These are phyloP conservation scores for Oscheius sp. DNA, from an alignment of 1,140 invertebrate genomes.

Conservation along the genomic window DNA sequence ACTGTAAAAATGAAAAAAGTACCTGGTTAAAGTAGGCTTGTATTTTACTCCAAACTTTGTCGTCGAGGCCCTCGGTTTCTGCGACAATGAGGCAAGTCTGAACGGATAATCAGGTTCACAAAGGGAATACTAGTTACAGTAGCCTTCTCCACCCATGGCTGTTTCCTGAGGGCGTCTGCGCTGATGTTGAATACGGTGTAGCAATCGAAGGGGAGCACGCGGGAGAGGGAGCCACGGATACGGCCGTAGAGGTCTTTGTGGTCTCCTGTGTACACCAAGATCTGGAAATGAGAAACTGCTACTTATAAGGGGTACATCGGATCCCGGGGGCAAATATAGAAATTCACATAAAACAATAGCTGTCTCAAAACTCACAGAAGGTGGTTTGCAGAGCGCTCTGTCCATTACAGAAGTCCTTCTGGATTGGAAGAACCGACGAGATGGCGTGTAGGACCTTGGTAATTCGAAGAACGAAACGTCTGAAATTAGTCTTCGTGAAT, in stretches of 20 bases:
- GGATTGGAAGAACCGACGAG: background rate
- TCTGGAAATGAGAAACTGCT: constrained; percentile 18
- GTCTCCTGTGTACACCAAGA: constrained; percentile 57
- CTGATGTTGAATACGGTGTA: constrained; percentile 51
- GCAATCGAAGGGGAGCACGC: constrained; percentile 45
- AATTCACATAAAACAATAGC: background rate
- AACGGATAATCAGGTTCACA: background rate
- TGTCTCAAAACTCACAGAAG: constrained; percentile 23
- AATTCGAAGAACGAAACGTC: background rate
- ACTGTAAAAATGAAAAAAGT: constrained; percentile 33
- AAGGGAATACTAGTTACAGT: constrained; percentile 6
- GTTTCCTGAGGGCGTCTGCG: constrained; percentile 32
- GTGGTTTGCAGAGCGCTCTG: constrained; percentile 21
- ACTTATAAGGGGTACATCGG: background rate
- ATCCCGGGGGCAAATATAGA: background rate
- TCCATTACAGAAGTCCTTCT: background rate
- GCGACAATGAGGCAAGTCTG: constrained; percentile 48
- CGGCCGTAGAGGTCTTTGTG: constrained; percentile 33
- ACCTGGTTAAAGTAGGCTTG: constrained; percentile 53
- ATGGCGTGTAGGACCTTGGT: background rate
- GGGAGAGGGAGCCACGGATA: constrained; percentile 36
- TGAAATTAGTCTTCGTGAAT: no score
- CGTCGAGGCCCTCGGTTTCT: constrained; percentile 50
- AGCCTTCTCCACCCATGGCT: constrained; percentile 46
- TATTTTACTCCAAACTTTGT: constrained; percentile 47